A percentile compares a stretch with the other conserved stretches of the same genome.
phyloP scores from a whole-genome alignment of 2,888 invertebrate species.

The Drosophila mercatorum region DNA sequence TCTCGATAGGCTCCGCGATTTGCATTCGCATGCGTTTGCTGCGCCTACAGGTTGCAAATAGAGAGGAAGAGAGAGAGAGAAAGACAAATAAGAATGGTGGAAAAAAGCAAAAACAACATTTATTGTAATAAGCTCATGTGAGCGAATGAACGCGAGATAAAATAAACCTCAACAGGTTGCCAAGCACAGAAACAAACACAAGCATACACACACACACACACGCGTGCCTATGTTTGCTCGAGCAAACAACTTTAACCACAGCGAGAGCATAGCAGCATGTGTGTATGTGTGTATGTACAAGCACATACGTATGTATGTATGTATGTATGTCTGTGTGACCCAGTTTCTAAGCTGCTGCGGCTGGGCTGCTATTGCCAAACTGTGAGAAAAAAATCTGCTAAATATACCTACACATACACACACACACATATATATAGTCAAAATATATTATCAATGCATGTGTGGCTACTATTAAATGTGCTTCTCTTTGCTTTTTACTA shows the following conservation, averaged over 20 bases:
- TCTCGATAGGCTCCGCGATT: conserved; percentile 78
- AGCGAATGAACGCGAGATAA: conserved; percentile 21
- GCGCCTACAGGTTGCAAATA: conserved; percentile 58
- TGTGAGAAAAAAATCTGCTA: conserved; percentile 25
- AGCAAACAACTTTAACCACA: conserved; percentile 22
- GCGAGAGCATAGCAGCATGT: conserved; percentile 33
- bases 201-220: neutral
- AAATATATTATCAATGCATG: neutral
- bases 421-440: neutral
- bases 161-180: conserved; percentile 50
- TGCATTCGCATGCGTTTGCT: conserved; percentile 74
- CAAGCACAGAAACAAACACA: conserved; percentile 15
- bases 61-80: conserved; percentile 1
- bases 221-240: conserved; percentile 2
- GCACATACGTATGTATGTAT: neutral
- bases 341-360: conserved; percentile 62
- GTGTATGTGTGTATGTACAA: neutral
- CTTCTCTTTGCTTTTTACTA: neutral
- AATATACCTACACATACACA: conserved; percentile 11
- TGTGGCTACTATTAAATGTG: neutral
- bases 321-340: conserved; percentile 26
- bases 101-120: conserved; percentile 17
- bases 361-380: conserved; percentile 37
- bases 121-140: conserved; percentile 24
- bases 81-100: conserved; percentile 10